Conservation (phyloP, 2,113 vertebrate species). For the Macroglossus sobrinus region DNA sequence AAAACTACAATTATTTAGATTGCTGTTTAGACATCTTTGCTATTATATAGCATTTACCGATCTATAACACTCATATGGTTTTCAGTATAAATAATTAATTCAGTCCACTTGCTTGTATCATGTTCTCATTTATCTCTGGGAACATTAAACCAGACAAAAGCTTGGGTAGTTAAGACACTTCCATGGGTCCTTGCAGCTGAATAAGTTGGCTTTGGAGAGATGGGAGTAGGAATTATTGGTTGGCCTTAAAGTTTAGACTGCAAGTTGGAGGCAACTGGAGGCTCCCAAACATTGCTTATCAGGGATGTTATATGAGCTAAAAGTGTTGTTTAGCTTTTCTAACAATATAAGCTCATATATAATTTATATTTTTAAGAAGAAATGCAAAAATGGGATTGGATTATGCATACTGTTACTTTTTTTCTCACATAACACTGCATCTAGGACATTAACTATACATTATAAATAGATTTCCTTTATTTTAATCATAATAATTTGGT, state of each 20-base stretch:
- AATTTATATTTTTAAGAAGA: neutral
- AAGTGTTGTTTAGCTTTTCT: neutral
- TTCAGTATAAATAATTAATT: slow-evolving; percentile 15
- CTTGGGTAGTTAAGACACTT: neutral
- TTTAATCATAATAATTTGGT: neutral
- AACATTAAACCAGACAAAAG: neutral
- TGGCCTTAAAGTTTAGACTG: slow-evolving; percentile 4
- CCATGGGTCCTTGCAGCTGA: neutral
- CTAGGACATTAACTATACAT: neutral
- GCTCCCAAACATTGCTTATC: neutral
- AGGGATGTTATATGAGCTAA: neutral
- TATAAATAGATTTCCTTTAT: neutral
- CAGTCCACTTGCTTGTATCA: neutral
- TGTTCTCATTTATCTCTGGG: neutral
- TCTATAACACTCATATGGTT: slow-evolving; percentile 4
- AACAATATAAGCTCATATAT: neutral
- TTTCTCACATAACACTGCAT: neutral
- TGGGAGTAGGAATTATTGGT: neutral
- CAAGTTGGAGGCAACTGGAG: neutral
- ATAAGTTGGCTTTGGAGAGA: neutral
- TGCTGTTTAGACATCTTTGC: neutral
- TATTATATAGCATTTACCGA: neutral
- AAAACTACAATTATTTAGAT: neutral
- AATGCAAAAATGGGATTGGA: neutral
- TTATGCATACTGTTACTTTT: neutral